Base-by-base conservation (phyloP, 2,888 invertebrate genomes). In the Gibbula magus region DNA sequence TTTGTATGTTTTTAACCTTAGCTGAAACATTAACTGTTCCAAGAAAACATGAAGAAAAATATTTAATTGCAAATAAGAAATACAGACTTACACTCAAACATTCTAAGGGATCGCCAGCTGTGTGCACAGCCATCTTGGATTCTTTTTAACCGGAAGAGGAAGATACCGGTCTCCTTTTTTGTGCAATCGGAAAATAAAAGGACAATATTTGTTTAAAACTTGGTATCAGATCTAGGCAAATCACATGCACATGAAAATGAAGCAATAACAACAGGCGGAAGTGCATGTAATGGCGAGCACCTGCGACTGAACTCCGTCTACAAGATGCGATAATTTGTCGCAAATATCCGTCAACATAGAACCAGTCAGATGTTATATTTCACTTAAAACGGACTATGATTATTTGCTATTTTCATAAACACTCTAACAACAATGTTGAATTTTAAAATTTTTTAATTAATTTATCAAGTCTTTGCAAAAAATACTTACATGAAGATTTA, bases 81-180 rank as follows among this genome's bases (percentile, higher is more conserved):
- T 56, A 16, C 25, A 56, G 20, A 75, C 91, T 86, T 87, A 92
- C 92, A 83, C 91, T 91, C 80, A 88, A 92, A 82, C 92, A 92
- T 87, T 92, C 92, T 80, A 92, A 79, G 5, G 91, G 92, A 84
- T 92, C 91, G 20, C 92, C 92, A 74, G 92, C 91, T 54, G 90
- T 91, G 81, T 92, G 92, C 45, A 89, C 91, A 56, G 91, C 91
- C 92, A 92, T 92, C 80, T 87, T 90, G 77, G 20, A 73, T 73
- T 78, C 20, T 70, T 70, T 35, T 20, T 56, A 7, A 70, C 70
- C 70, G 70, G 70, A 70, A 70, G 70, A 70, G 70, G 70, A 70
- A 70, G 70, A 70, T 10, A 70, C 20, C 16, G 20, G 22, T 67
- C 0, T 22, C 22, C 56, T 56, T 56, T n/a, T 13, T 56, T 7